Percentiles rank a stretch among this genome's conserved stretches.
These are phyloP conservation scores for Heterodera carotae DNA, from an alignment of 1,140 invertebrate genomes.

Conservation along the genomic window DNA sequence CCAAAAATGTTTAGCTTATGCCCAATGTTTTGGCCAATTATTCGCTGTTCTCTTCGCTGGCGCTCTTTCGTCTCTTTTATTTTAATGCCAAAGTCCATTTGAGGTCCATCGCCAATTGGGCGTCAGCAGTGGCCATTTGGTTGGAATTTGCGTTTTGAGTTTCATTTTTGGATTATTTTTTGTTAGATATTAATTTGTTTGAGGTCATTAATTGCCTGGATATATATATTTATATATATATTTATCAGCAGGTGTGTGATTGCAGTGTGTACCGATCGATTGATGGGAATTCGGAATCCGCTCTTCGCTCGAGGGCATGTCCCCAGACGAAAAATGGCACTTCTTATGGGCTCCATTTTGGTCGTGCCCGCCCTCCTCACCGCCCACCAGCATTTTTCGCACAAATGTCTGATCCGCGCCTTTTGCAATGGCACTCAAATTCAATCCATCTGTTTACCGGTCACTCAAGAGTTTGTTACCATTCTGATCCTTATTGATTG, in stretches of 20 bases:
- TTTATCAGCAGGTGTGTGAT: conserved; percentile 61
- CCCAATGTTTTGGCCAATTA: conserved; percentile 63
- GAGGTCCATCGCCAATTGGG: conserved; percentile 61
- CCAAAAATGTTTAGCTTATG: conserved; percentile 30
- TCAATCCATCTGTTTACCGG: conserved; percentile 57
- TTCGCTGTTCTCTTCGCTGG: conserved; percentile 52
- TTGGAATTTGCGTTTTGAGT: not conserved
- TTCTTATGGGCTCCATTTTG: conserved; percentile 17
- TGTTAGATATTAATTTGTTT: too few relatives aligned
- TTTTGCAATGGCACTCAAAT: conserved; percentile 60
- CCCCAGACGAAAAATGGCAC: conserved; percentile 29
- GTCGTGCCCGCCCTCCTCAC: conserved; percentile 14
- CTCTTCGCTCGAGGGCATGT: conserved; percentile 53
- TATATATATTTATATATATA: too few relatives aligned
- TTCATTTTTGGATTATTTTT: conserved; percentile 6
- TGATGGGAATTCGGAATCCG: conserved; percentile 57
- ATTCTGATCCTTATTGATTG: not conserved
- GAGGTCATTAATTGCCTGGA: not conserved
- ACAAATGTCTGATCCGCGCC: conserved; percentile 54
- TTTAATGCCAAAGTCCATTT: conserved; percentile 61
- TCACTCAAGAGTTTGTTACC: conserved; percentile 52
- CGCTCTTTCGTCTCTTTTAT: conserved; percentile 59
- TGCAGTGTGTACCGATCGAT: conserved; percentile 60
- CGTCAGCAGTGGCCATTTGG: conserved; percentile 64
- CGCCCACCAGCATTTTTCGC: conserved; percentile 40